Evolutionary conservation across 2,888 invertebrate species (phyloP), one percentile per base, ranked within the genome.

Genomic region (Aphodius sticticus): DNA sequence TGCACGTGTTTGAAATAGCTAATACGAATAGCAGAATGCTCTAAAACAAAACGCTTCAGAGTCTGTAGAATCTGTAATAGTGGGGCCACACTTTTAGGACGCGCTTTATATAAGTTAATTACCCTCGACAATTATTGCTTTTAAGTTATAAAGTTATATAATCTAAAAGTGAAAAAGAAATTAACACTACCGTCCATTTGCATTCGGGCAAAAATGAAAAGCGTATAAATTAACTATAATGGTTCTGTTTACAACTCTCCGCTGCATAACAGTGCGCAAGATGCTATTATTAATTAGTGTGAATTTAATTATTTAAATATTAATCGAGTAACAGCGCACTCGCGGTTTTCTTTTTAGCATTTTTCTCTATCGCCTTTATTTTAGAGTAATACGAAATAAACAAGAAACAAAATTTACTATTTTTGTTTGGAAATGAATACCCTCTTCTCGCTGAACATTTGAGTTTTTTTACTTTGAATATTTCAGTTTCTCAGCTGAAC

Each of bases 191-290:
- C 80, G 77, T 74, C 26, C 37, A 74, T 74, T 74, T 26, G 35
- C 74, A 78, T 69, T 70, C 76, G 75, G 36, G 77, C 72, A 81
- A 77, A 81, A 80, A 78, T 78, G 80, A 77, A 79, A 69, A 80
- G 38, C 76, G 79, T 78, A 81, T 82, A 81, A 82, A 82, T 81
- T 82, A 82, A 81, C 77, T 36, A 81, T 82, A 82, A 82, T 81
- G 80, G 77, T 76, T 81, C 69, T 82, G 82, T 82, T 82, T 82
- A 82, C 82, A 78, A 79, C 78, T 77, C 77, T 69, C 26, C 14
- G 38, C 26, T 37, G 69, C 70, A 78, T 36, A 78, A 69, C 16
- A 36, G 35, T 16, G 16, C 75, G 70, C 69, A 53, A 77, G 79
- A 69, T 71, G 77, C 76, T 70, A 76, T 79, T 76, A 79, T 79